phyloP scores from a whole-genome alignment of 2,797 vertebrate genomes.

The Lepidocolaptes lacrymiger region DNA sequence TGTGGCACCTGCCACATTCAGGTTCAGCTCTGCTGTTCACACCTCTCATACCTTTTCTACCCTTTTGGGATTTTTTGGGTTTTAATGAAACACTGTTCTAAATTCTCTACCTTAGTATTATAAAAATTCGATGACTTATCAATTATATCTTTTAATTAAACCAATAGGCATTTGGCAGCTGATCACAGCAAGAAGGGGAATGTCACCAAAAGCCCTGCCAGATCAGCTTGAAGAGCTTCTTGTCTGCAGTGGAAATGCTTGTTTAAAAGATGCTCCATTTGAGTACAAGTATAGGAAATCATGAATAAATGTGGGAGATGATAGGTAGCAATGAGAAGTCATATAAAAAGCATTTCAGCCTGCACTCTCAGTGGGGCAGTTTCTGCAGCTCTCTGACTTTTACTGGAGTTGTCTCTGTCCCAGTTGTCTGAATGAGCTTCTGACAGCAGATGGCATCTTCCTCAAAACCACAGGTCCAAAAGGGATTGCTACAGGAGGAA shows the following conservation, averaged over 20 bases:
- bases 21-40: neutral
- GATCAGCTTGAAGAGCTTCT: neutral
- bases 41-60: neutral
- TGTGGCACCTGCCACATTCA: neutral
- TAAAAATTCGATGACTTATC: neutral
- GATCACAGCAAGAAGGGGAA: neutral
- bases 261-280: neutral
- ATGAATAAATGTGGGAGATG: neutral
- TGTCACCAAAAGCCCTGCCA: neutral
- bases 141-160: neutral
- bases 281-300: neutral
- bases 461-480: neutral
- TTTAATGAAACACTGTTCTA: neutral
- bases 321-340: neutral
- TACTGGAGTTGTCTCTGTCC: neutral
- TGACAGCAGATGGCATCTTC: constrained; percentile 58
- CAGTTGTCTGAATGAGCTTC: neutral
- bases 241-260: neutral
- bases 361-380: fast-evolving
- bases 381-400: neutral
- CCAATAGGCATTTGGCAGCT: neutral
- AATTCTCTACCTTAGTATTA: neutral
- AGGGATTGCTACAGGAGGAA: neutral
- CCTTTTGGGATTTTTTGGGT: too few species aligned
- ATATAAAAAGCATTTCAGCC: neutral